Evolutionary conservation across 2,797 vertebrate genomes (phyloP), one percentile per base, ranked within the genome.

Genomic region (Poliocrania exsul): DNA sequence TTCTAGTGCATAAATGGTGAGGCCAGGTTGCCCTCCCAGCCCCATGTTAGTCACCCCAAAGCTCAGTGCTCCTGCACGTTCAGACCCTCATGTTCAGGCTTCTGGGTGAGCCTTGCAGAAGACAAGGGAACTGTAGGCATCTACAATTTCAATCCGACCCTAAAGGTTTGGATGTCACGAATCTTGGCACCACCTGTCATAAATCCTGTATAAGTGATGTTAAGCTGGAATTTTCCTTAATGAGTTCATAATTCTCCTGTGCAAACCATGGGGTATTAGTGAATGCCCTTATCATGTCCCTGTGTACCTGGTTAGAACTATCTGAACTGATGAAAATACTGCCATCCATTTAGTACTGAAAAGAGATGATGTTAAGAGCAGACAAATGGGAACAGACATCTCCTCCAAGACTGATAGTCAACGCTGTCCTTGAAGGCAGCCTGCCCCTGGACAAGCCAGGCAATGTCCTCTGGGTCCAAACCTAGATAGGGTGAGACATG

Each of bases 151-250:
- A 40, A 40, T 29, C 62, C 70, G 46, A 15, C 10, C 51, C 37
- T 40, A 24, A 73, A 62, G 21, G 10, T 53, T 35, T 91, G 51
- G 42, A 11, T 74, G 33, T 31, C 24, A 8, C 31, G 11, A 47
- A 42, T 49, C 46, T 33, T 51, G 60, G 31, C 47, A 86, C 13
- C 25, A 29, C 28, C 33, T 57, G 35, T 35, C 33, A 5, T 29
- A n/a, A 51, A 21, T 4, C 15, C 19, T 0, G 0, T 38, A 0
- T 35, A 49, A 56, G 38, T 40, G 47, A 74, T 33, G 50, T 74
- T 37, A 56, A 72, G 29, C 16, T 58, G 35, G 18, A 61, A 35
- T 57, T 83, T 83, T 74, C 33, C 54, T 53, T 60, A 25, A 25
- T 33, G 42, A 89, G 26, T 56, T 60, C 51, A 6, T 50, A 54